Conservation (phyloP, 1,140 invertebrate species). For the Marisa cornuarietis region DNA sequence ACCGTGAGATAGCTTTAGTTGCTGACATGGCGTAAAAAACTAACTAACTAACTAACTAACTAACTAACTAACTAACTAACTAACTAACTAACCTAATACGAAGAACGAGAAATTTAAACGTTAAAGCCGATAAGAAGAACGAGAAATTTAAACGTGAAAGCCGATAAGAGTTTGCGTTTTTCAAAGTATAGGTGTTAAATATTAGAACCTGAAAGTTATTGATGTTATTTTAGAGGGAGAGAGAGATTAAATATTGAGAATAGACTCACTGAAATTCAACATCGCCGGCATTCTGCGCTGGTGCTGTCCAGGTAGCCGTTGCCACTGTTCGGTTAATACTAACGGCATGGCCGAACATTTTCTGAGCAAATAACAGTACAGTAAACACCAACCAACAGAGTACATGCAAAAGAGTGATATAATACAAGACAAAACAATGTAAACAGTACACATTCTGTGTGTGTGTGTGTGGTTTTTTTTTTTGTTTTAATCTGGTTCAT, state of each 20-base stretch:
- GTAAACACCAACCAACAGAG: not conserved
- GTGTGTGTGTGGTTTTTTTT: too few relatives aligned
- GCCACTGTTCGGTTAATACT: not conserved
- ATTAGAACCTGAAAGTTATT: not conserved
- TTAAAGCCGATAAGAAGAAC: not conserved
- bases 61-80: too few relatives aligned
- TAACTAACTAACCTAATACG: too few relatives aligned
- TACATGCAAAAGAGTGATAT: not conserved
- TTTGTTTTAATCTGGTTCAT: not conserved
- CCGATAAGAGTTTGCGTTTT: not conserved
- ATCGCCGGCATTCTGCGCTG: not conserved
- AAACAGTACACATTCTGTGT: not conserved
- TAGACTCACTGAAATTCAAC: slow-evolving; percentile 4
- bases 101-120: too few relatives aligned
- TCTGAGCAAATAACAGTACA: not conserved
- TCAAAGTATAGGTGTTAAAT: not conserved
- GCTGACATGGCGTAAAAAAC: too few relatives aligned
- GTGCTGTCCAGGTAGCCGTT: slow-evolving; percentile 2
- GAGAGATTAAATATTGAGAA: not conserved
- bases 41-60: too few relatives aligned
- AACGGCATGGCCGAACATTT: not conserved
- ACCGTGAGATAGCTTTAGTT: too few relatives aligned
- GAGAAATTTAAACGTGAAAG: too few relatives aligned
- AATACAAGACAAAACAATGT: not conserved
- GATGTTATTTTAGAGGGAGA: not conserved